phyloP scores from a whole-genome alignment of 2,888 invertebrate species.

The Camponotus fellah region DNA sequence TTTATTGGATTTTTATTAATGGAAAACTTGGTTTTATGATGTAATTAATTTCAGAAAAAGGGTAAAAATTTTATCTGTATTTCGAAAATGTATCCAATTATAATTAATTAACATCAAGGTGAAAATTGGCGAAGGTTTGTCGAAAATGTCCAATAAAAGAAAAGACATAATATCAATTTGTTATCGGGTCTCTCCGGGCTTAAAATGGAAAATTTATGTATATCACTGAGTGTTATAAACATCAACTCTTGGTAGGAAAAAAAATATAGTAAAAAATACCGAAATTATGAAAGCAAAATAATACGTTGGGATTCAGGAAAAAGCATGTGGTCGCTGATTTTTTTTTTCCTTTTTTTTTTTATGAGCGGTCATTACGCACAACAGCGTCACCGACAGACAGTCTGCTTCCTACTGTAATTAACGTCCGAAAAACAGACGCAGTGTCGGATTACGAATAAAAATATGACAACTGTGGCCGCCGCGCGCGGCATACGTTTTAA shows the following conservation, averaged over 20 bases:
- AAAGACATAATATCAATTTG: background rate
- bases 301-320: background rate
- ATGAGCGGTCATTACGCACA: constrained; percentile 49
- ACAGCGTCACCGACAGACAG: constrained; percentile 48
- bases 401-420: constrained; percentile 40
- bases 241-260: background rate
- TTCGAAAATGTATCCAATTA: background rate
- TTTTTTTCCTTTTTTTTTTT: constrained; percentile 22
- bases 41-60: constrained; percentile 11
- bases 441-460: constrained; percentile 50
- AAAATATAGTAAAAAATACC: constrained; percentile 13
- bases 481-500: constrained; percentile 34
- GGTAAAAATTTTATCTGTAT: background rate
- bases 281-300: constrained; percentile 38
- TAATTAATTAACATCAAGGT: constrained; percentile 6
- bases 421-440: constrained; percentile 49
- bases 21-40: background rate
- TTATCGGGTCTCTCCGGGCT: background rate
- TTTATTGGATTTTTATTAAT: background rate
- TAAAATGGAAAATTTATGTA: background rate
- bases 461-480: constrained; percentile 46
- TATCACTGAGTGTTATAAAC: background rate
- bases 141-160: background rate
- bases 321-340: constrained; percentile 33
- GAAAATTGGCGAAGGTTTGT: background rate